Conservation (phyloP, 2,113 vertebrate species). For the Atractosteus spatula region DNA sequence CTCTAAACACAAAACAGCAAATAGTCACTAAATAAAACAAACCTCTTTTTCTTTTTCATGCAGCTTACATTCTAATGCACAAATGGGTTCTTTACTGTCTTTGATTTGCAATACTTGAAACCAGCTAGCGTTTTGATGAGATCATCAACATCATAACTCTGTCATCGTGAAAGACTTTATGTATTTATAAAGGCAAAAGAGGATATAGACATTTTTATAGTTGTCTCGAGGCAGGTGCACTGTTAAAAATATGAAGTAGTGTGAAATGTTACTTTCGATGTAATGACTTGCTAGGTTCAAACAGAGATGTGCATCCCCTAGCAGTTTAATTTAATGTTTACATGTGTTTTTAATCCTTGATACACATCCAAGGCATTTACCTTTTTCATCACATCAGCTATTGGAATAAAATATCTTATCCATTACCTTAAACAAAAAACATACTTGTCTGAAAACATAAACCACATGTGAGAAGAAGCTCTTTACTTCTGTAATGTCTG, state of each 20-base stretch:
- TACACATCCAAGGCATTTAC: not conserved
- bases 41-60: no score
- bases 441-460: not conserved
- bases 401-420: not conserved
- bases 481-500: no score
- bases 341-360: slow-evolving; percentile 1
- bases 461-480: no score
- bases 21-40: no score
- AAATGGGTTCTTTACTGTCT: no score
- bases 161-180: not conserved
- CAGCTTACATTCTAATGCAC: no score
- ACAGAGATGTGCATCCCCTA: not conserved
- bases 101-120: no score
- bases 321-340: not conserved
- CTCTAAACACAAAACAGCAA: no score
- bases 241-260: not conserved
- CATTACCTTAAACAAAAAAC: not conserved
- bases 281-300: not conserved
- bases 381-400: not conserved
- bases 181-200: not conserved
- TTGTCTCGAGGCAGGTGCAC: not conserved
- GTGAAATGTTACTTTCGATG: not conserved
- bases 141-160: no score
- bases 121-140: not conserved
- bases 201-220: not conserved